Conservation (phyloP, 2,888 invertebrate species). For the Nemotelus nigrinus region DNA sequence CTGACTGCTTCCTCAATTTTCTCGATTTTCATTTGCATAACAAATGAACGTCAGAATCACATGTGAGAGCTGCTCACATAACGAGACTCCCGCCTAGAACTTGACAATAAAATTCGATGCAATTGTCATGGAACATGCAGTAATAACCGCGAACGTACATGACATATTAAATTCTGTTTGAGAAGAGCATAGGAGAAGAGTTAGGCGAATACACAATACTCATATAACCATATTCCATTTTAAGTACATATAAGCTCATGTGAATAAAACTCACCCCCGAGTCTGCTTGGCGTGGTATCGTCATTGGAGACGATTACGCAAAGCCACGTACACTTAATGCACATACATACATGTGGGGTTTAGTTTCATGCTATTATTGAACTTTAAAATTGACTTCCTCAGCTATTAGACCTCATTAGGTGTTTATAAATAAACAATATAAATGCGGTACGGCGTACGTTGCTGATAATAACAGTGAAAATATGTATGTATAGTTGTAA, state of each 20-base stretch:
- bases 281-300: not conserved
- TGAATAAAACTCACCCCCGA: slow-evolving; percentile 2
- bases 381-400: not conserved
- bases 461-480: too few species aligned
- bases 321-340: not conserved
- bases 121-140: slow-evolving; percentile 13
- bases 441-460: not conserved
- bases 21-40: not conserved
- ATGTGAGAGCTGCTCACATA: not conserved
- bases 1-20: not conserved
- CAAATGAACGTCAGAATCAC: not conserved
- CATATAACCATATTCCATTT: too few species aligned
- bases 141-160: not conserved
- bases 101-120: slow-evolving; percentile 2
- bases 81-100: not conserved
- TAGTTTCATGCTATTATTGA: not conserved
- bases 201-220: too few species aligned
- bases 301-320: not conserved
- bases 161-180: not conserved
- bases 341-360: not conserved
- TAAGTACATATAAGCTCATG: not conserved
- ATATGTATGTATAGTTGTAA: too few species aligned
- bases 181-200: not conserved
- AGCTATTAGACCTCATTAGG: not conserved
- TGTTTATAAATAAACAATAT: not conserved